Conservation (phyloP, 2,888 invertebrate genomes). For the Bombylius major region DNA sequence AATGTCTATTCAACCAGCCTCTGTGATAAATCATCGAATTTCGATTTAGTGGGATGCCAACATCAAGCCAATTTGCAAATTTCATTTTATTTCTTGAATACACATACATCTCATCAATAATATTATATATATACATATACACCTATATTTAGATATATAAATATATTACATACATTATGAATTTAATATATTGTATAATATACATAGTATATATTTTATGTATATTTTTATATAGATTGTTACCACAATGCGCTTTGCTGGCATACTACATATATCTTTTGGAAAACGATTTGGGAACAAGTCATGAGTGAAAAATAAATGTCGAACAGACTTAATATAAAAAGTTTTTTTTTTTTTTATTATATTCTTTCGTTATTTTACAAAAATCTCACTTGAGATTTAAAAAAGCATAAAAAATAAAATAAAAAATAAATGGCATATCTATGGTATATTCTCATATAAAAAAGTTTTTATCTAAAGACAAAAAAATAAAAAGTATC, state of each 20-base stretch:
- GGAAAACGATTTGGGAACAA: slow-evolving; percentile 10
- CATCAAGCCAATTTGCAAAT: slow-evolving; percentile 12
- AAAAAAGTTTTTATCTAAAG: no score
- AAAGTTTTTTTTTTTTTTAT: slow-evolving; percentile 3
- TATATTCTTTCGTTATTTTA: neutral
- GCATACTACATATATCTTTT: neutral
- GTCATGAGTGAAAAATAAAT: slow-evolving; percentile 13
- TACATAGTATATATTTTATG: neutral
- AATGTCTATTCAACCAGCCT: slow-evolving; percentile 9
- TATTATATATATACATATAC: no score
- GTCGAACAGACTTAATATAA: slow-evolving; percentile 7
- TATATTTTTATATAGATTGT: neutral
- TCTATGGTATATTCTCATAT: no score
- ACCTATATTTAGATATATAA: no score
- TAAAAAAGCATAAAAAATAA: neutral
- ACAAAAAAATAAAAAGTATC: no score
- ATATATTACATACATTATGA: no score
- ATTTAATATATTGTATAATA: no score
- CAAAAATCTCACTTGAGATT: no score
- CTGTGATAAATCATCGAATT: slow-evolving; percentile 11
- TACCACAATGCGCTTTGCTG: neutral
- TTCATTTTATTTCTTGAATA: slow-evolving; percentile 5
- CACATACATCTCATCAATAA: no score
- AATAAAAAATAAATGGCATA: neutral
- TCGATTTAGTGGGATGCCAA: slow-evolving; percentile 9